A percentile compares a stretch with the other conserved stretches of the same genome.
These are phyloP conservation scores for Bacillus rossius DNA, from an alignment of 1,140 invertebrate genomes.

Conservation along the genomic window DNA sequence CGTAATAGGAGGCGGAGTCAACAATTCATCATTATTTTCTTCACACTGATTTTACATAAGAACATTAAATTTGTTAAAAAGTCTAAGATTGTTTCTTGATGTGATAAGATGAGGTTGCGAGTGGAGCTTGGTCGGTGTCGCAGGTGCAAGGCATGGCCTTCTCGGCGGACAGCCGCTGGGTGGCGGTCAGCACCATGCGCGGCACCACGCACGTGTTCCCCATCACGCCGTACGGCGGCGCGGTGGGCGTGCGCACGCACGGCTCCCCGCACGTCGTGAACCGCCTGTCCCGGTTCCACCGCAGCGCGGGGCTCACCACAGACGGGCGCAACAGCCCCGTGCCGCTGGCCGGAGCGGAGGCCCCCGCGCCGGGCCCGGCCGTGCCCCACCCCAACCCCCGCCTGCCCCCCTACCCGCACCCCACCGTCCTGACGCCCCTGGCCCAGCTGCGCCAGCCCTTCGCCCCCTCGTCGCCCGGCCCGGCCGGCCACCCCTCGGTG, in stretches of 20 bases:
- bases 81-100: too few species aligned
- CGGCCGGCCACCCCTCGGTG: neutral
- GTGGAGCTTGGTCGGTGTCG: too few species aligned
- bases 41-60: too few species aligned
- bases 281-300: conserved; percentile 89
- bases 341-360: conserved; percentile 35
- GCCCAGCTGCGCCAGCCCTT: conserved; percentile 78
- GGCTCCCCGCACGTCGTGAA: conserved; percentile 91
- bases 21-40: too few species aligned
- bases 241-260: conserved; percentile 87
- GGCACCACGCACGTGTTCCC: conserved; percentile 98
- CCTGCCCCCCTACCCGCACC: conserved; percentile 82
- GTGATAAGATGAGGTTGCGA: too few species aligned
- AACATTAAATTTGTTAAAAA: too few species aligned
- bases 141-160: conserved; percentile 75
- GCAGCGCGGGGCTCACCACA: conserved; percentile 83
- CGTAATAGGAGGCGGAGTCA: too few species aligned
- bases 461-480: neutral
- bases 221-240: conserved; percentile 93
- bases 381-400: conserved; percentile 81
- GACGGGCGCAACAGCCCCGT: conserved; percentile 74
- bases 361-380: conserved; percentile 48
- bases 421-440: conserved; percentile 68
- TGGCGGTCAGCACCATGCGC: conserved; percentile 87
- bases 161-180: conserved; percentile 91